Evolutionary conservation across 2,113 vertebrate species (phyloP).

Genomic region (Crotalus viridis): DNA sequence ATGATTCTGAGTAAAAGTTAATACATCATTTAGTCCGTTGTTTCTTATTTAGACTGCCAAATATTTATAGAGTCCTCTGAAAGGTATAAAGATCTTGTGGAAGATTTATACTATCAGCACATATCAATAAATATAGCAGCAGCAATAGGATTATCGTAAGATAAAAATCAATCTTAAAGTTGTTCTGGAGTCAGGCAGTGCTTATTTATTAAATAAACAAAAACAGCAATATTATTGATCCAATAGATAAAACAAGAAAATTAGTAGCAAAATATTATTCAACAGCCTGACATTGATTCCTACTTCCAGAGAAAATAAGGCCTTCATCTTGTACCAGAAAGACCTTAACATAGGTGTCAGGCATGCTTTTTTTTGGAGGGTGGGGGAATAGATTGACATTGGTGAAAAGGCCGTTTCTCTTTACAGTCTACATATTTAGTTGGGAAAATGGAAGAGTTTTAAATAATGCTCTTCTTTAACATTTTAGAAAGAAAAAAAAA

Average conservation of each 20-base stretch:
- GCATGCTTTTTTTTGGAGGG: not conserved
- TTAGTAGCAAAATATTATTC: not conserved
- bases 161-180: not conserved
- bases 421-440: not conserved
- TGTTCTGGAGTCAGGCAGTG: not conserved
- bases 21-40: not conserved
- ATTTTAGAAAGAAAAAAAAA: not conserved
- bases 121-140: not conserved
- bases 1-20: not conserved
- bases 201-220: not conserved
- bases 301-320: not conserved
- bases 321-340: not conserved
- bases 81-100: not conserved
- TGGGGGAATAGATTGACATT: not conserved
- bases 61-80: not conserved
- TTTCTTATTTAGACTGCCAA: not conserved
- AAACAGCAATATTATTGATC: not conserved
- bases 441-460: not conserved
- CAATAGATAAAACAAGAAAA: not conserved
- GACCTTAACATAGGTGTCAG: not conserved
- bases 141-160: not conserved
- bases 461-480: not conserved
- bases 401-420: not conserved
- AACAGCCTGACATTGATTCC: not conserved
- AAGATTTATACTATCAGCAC: not conserved